These are phyloP conservation scores for Trematomus loennbergii DNA, from an alignment of 2,113 vertebrate species.

Conservation along the genomic window DNA sequence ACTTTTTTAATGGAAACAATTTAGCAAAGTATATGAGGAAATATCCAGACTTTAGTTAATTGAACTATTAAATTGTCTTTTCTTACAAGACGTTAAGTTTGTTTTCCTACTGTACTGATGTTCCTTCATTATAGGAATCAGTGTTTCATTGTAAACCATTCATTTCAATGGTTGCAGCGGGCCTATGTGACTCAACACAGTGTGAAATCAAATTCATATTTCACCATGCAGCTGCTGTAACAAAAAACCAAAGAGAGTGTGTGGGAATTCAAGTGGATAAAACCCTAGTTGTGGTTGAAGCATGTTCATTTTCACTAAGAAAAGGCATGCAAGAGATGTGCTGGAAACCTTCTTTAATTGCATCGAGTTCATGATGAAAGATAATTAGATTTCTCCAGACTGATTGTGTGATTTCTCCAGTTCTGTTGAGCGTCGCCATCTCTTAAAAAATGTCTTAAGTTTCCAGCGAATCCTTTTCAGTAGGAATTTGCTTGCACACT, in stretches of 20 bases:
- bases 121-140: not conserved
- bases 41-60: slow-evolving; percentile 2
- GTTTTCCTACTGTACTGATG: slow-evolving; percentile 29
- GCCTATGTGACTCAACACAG: not conserved
- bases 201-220: slow-evolving; percentile 12
- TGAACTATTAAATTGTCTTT: slow-evolving; percentile 14
- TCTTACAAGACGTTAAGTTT: slow-evolving; percentile 10
- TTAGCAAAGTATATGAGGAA: not conserved
- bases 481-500: slow-evolving; percentile 43
- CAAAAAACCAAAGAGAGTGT: not conserved
- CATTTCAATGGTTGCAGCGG: not conserved
- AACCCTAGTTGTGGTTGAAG: not conserved
- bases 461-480: slow-evolving; percentile 57
- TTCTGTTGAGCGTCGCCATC: not conserved
- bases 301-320: not conserved
- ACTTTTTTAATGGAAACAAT: slow-evolving; percentile 10
- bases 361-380: not conserved
- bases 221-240: slow-evolving; percentile 14
- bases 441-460: slow-evolving; percentile 14
- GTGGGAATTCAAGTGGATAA: not conserved
- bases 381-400: slow-evolving; percentile 4
- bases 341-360: not conserved
- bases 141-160: not conserved
- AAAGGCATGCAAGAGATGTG: not conserved
- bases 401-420: slow-evolving; percentile 15